A percentile compares a stretch with the other conserved stretches of the same genome.
Evolutionary conservation across 2,797 vertebrate species (phyloP).

Genomic region (Micropoecilia bifurca): DNA sequence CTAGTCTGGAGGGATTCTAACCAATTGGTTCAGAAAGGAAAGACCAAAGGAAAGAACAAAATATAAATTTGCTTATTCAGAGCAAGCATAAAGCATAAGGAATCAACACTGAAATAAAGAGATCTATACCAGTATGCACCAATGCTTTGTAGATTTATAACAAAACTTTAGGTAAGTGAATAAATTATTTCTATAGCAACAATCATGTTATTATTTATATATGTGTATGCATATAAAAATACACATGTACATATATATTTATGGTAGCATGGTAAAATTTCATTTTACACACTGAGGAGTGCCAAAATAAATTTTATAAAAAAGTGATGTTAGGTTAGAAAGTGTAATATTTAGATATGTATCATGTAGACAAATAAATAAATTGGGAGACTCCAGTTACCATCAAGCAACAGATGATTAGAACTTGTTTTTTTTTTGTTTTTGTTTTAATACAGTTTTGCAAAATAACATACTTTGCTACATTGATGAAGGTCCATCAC

Average conservation of each 20-base stretch:
- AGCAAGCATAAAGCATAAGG: not conserved
- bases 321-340: no score
- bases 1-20: slow-evolving; percentile 53
- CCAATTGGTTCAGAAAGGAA: slow-evolving; percentile 33
- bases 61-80: not conserved
- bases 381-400: not conserved
- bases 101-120: not conserved
- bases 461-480: not conserved
- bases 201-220: not conserved
- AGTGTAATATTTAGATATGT: no score
- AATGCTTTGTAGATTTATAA: not conserved
- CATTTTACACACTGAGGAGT: no score
- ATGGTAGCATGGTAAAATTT: no score
- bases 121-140: not conserved
- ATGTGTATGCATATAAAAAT: no score
- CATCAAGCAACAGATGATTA: not conserved
- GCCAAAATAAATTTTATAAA: no score
- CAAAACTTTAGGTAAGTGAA: not conserved
- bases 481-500: not conserved
- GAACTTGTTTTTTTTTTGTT: not conserved
- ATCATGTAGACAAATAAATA: not conserved
- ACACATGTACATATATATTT: no score
- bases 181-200: not conserved
- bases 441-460: not conserved
- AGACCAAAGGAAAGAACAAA: not conserved